Percentiles rank a stretch among this genome's conserved stretches.
phyloP scores from a whole-genome alignment of 2,888 invertebrate genomes.

The Anarsia innoxiella region DNA sequence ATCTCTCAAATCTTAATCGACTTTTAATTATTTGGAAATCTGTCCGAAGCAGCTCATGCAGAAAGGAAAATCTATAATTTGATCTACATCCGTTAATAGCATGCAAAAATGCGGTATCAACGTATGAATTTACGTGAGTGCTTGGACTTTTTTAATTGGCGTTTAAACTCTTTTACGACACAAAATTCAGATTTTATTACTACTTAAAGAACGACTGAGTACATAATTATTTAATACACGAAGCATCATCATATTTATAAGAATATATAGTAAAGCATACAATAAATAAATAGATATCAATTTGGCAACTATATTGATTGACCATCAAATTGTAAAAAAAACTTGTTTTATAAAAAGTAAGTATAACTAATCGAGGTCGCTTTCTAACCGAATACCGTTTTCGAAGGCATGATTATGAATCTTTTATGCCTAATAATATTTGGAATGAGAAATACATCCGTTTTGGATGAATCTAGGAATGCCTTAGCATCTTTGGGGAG shows the following conservation, averaged over 20 bases:
- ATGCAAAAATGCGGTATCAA: conserved; percentile 2
- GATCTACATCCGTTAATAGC: background rate
- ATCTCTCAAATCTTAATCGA: background rate
- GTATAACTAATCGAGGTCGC: conserved; percentile 11
- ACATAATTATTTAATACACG: too few species aligned
- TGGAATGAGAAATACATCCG: background rate
- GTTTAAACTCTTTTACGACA: too few species aligned
- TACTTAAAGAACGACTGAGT: too few species aligned
- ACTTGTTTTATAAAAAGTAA: background rate
- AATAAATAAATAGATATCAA: background rate
- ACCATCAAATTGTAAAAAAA: background rate
- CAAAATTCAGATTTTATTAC: too few species aligned
- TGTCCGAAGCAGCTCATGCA: conserved; percentile 3
- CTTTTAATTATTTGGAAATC: conserved; percentile 9
- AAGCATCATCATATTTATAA: too few species aligned
- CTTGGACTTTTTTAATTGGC: background rate
- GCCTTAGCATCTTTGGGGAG: too few species aligned
- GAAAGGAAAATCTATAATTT: conserved; percentile 3
- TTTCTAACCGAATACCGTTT: conserved; percentile 11
- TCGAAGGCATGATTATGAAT: conserved; percentile 3
- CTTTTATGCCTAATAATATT: background rate
- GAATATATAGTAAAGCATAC: too few species aligned
- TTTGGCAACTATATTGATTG: background rate
- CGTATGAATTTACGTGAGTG: background rate
- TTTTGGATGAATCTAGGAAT: too few species aligned